A percentile compares a stretch with the other conserved stretches of the same genome.
Conservation (phyloP, 2,888 invertebrate species). For the Eretmocerus hayati region DNA sequence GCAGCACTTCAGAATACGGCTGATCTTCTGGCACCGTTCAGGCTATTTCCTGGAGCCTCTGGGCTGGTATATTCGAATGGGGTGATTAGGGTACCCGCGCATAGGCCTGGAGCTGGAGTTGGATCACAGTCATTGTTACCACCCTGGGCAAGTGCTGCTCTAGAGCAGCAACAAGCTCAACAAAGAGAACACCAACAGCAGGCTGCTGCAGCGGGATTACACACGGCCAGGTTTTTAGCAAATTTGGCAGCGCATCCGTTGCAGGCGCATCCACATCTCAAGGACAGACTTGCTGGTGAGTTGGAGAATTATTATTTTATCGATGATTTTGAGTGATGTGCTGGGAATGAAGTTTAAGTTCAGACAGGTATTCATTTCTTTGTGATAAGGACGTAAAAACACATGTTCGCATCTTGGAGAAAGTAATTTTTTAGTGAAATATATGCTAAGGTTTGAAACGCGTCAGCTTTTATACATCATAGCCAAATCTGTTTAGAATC, state of each 20-base stretch:
- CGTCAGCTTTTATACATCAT: too few relatives aligned
- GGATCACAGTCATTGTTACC: constrained; percentile 47
- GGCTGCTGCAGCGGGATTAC: constrained; percentile 40
- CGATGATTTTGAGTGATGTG: too few relatives aligned
- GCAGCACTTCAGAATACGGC: constrained; percentile 13
- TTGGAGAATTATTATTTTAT: too few relatives aligned
- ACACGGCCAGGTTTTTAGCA: constrained; percentile 42
- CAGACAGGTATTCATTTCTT: too few relatives aligned
- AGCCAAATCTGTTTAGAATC: too few relatives aligned
- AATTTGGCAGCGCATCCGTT: constrained; percentile 44
- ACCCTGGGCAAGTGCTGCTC: constrained; percentile 24
- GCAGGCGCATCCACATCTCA: constrained; percentile 43
- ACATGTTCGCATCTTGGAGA: too few relatives aligned
- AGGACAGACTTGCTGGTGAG: constrained; percentile 43
- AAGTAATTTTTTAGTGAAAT: too few relatives aligned
- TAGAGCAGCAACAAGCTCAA: constrained; percentile 37
- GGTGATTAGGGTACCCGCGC: constrained; percentile 76
- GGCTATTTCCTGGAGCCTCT: constrained; percentile 37
- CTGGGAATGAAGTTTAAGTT: too few relatives aligned
- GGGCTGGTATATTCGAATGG: constrained; percentile 50
- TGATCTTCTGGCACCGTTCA: constrained; percentile 31
- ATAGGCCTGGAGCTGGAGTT: constrained; percentile 63
- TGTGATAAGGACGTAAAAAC: too few relatives aligned
- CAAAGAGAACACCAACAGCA: constrained; percentile 36
- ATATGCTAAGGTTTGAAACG: too few relatives aligned